Evolutionary conservation across 2,113 vertebrate genomes (phyloP), one percentile per base, ranked within the genome.

Genomic region (Pionites leucogaster): DNA sequence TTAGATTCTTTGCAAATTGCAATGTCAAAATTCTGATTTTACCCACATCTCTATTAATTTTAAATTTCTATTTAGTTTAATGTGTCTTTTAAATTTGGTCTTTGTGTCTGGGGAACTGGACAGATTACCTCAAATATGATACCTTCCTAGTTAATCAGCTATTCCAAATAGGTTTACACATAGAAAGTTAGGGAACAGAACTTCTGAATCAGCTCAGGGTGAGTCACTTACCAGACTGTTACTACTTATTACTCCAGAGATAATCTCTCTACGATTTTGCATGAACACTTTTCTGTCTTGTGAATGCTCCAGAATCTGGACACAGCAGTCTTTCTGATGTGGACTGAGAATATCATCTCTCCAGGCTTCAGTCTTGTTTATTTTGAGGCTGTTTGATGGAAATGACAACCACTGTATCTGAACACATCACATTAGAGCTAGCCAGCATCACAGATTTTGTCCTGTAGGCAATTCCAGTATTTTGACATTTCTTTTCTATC

Each of bases 401-500:
- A 92, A 60, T 57, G 44, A 67, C 74, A 85, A 31, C 22, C 52
- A 71, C 47, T 3, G 2, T 82, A 62, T 49, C 65, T 37, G 83
- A 89, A 55, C 17, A n/a, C 49, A 71, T 91, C 35, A 79, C 74
- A 57, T 82, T 89, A 79, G 52, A 76, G 31, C 27, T 89, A 52
- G 27, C 83, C 71, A 57, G 49, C 92, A 82, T 91, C 74, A 64
- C 35, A 62, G 5, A 23, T 79, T 82, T 84, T 93, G 24, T 84
- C 80, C 89, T 2, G 3, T n/a, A 71, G 86, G 83, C 88, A 87
- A 52, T 89, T 90, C 41, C 47, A 62, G 44, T 62, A 55, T 55
- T 95, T 68, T 92, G 81, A 87, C 81, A 91, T 95, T 94, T 91
- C 57, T 92, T 93, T 93, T 91, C 65, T 84, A 13, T 64, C 57